Percentiles rank a stretch among this genome's conserved stretches.
Evolutionary conservation across 1,140 invertebrate genomes (phyloP).

Genomic region (Ganaspis sp.): DNA sequence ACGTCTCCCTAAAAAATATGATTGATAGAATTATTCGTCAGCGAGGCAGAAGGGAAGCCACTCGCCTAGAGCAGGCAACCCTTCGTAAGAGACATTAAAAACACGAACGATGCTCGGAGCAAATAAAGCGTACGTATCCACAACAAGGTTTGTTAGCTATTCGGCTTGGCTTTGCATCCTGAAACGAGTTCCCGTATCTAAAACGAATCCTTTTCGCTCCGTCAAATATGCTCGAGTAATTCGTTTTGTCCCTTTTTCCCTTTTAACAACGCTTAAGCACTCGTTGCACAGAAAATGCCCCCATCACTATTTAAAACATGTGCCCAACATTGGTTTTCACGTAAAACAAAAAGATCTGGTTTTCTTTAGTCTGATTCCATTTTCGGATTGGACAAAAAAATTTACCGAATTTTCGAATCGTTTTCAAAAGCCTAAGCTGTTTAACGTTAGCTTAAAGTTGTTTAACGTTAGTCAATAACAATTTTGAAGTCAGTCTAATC

Average conservation of each 20-base stretch:
- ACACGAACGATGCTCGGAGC: slow-evolving; percentile 55
- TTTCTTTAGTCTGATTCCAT: no score
- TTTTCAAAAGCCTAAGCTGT: no score
- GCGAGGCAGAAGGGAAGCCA: slow-evolving; percentile 43
- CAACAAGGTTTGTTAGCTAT: slow-evolving; percentile 60
- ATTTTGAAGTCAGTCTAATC: no score
- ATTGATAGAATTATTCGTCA: slow-evolving; percentile 60
- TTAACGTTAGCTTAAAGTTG: no score
- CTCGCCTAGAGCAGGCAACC: slow-evolving; percentile 43
- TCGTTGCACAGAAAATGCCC: not conserved
- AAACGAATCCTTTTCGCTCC: slow-evolving; percentile 48
- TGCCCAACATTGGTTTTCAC: not conserved
- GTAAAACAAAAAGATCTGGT: not conserved
- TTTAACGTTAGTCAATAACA: no score
- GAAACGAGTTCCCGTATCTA: slow-evolving; percentile 52
- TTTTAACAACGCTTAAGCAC: not conserved
- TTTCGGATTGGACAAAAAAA: no score
- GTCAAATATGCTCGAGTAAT: slow-evolving; percentile 40
- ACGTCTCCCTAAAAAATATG: slow-evolving; percentile 62
- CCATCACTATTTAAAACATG: not conserved
- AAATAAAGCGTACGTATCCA: slow-evolving; percentile 58
- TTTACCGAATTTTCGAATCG: no score
- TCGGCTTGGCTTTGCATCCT: slow-evolving; percentile 53
- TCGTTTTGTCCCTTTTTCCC: slow-evolving; percentile 17
- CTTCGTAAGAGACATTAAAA: slow-evolving; percentile 55